Evolutionary conservation across 2,797 vertebrate genomes (phyloP).

Genomic region (Garrulus glandarius): DNA sequence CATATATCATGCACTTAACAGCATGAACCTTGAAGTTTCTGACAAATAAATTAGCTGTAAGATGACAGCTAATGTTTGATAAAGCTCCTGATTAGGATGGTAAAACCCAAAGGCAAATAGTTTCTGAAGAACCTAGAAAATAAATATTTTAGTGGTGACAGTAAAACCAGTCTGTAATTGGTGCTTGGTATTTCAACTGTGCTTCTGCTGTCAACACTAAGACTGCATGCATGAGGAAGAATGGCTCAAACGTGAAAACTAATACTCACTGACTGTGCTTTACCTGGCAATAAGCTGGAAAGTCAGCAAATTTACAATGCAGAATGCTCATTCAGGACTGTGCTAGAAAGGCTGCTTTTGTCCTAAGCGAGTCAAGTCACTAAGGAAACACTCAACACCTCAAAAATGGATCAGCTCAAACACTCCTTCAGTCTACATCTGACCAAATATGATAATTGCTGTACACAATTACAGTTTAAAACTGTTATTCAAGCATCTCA

Average conservation of each 20-base stretch:
- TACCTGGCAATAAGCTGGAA: neutral
- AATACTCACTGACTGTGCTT: neutral
- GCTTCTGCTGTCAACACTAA: neutral
- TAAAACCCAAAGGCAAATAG: neutral
- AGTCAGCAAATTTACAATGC: neutral
- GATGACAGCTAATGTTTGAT: neutral
- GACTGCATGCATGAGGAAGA: neutral
- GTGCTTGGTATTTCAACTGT: neutral
- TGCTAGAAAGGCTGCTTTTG: neutral
- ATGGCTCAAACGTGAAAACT: neutral
- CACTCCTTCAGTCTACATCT: neutral
- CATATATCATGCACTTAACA: neutral
- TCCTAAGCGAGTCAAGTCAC: neutral
- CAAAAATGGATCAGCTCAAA: neutral
- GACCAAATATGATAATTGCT: neutral
- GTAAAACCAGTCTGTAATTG: neutral
- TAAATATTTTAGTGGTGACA: neutral
- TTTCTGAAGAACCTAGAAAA: neutral
- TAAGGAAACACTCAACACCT: neutral
- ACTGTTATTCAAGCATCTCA: neutral
- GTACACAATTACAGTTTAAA: neutral
- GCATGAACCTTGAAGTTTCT: neutral
- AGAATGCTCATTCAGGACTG: neutral
- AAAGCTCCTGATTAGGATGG: neutral
- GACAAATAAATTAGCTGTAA: neutral